Conservation (phyloP, 2,797 vertebrate genomes). For the Ciconia nigra region DNA sequence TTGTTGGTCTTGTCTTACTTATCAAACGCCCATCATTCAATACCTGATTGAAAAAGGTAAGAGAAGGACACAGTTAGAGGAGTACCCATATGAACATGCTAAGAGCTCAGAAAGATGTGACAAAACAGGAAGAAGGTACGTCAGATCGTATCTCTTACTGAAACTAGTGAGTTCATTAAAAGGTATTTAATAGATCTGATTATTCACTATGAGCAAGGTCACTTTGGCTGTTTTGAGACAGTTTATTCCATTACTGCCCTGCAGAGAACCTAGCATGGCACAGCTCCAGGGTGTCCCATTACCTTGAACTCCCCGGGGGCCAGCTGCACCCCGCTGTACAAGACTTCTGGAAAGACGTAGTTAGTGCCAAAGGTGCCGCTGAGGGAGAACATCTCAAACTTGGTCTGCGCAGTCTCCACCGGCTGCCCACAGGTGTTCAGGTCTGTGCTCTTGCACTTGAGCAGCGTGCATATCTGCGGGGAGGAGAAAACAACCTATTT, state of each 20-base stretch:
- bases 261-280: not conserved
- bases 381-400: conserved; percentile 71
- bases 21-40: conserved; percentile 59
- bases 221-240: not conserved
- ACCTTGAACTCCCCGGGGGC: conserved; percentile 73
- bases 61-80: not conserved
- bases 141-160: not conserved
- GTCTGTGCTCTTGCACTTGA: conserved; percentile 65
- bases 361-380: conserved; percentile 72
- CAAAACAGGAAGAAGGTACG: not conserved
- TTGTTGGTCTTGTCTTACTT: conserved; percentile 20
- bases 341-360: conserved; percentile 74
- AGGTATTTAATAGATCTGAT: not conserved
- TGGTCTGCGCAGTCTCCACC: conserved; percentile 48
- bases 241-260: not conserved
- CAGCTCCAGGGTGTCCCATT: not conserved
- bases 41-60: conserved; percentile 51
- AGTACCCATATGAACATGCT: not conserved
- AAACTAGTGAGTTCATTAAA: not conserved
- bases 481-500: not conserved
- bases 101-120: not conserved
- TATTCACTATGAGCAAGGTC: not conserved
- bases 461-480: conserved; percentile 65
- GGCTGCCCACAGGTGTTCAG: conserved; percentile 53
- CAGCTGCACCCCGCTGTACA: conserved; percentile 65